Percentiles rank a stretch among this genome's conserved stretches.
Conservation (phyloP, 92 coral and sea anemone species). For the Palythoa grandiflora region DNA sequence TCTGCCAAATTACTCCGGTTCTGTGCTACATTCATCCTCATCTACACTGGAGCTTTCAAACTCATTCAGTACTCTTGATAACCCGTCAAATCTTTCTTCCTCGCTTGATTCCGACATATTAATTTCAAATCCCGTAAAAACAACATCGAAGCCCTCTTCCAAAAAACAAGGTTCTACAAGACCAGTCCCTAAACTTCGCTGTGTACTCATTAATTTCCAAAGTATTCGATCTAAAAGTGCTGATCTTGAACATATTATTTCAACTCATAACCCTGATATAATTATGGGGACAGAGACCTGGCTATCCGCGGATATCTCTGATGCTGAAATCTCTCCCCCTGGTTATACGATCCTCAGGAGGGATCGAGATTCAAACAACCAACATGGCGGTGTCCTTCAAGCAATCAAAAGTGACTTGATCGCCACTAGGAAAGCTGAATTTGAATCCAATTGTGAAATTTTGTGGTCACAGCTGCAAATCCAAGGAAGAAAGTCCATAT, state of each 20-base stretch:
- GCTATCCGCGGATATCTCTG: constrained; percentile 49
- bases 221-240: constrained; percentile 53
- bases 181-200: constrained; percentile 52
- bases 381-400: constrained; percentile 62
- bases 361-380: constrained; percentile 57
- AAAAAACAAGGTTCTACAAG: constrained; percentile 33
- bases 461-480: constrained; percentile 57
- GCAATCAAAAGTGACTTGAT: constrained; percentile 51
- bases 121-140: constrained; percentile 31
- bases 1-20: constrained; percentile 36
- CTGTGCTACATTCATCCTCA: constrained; percentile 34
- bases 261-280: constrained; percentile 54
- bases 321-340: constrained; percentile 58
- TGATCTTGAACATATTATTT: constrained; percentile 52
- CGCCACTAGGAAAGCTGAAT: constrained; percentile 34
- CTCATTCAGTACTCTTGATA: constrained; percentile 39
- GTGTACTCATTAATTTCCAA: constrained; percentile 55
- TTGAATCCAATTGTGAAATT: constrained; percentile 54
- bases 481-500: constrained; percentile 27
- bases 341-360: constrained; percentile 65
- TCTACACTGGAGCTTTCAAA: constrained; percentile 39
- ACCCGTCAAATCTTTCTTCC: constrained; percentile 28
- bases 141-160: constrained; percentile 44
- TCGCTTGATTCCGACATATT: constrained; percentile 34
- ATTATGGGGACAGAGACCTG: constrained; percentile 56